phyloP scores from a whole-genome alignment of 1,140 invertebrate species.

The fruit fly (Drosophila melanogaster) region Release_6_plus_ISO1_MT NT_033779.5:14525501-14526000 shows the following conservation, averaged over 20 bases:
- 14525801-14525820: too few species aligned
- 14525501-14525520: too few species aligned
- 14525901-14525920: background rate
- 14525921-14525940: slow-evolving; percentile 10
- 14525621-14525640: background rate
- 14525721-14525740: too few species aligned
- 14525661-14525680: too few species aligned
- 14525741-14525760: too few species aligned
- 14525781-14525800: too few species aligned
- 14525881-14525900: background rate
- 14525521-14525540: background rate
- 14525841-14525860: background rate
- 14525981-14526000: slow-evolving; percentile 29
- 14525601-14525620: too few species aligned
- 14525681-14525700: too few species aligned
- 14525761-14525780: too few species aligned
- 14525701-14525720: too few species aligned
- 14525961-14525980: slow-evolving; percentile 28
- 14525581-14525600: background rate
- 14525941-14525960: slow-evolving; percentile 6
- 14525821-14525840: background rate
- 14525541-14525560: background rate
- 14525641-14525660: too few species aligned
- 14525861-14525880: background rate
- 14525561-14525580: background rate